Conservation (phyloP, 1,140 invertebrate genomes). For the Ridgeia piscesae region DNA sequence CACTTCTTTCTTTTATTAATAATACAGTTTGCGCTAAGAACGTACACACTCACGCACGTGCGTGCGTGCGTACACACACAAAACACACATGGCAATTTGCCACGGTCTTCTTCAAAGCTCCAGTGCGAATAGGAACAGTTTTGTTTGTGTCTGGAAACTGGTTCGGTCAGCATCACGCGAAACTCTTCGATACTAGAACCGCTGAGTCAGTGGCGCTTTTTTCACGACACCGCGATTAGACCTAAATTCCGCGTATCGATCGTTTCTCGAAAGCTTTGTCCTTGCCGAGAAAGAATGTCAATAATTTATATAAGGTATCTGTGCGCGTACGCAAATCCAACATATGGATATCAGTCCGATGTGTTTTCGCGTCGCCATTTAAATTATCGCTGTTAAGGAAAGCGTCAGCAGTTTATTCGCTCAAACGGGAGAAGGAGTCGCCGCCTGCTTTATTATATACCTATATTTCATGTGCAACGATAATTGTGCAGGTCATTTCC, state of each 20-base stretch:
- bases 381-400: not conserved
- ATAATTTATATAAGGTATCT: not conserved
- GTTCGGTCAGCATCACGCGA: not conserved
- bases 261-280: not conserved
- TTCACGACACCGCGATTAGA: not conserved
- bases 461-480: not conserved
- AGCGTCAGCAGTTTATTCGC: not conserved
- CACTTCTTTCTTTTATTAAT: not conserved
- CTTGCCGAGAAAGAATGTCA: not conserved
- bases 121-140: not conserved
- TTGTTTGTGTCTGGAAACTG: not conserved
- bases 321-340: not conserved
- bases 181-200: not conserved
- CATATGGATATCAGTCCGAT: not conserved
- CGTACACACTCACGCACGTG: not conserved
- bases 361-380: not conserved
- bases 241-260: not conserved
- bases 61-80: not conserved
- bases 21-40: not conserved
- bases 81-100: not conserved
- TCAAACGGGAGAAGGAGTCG: not conserved
- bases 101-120: not conserved
- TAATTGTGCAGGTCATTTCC: constrained; percentile 1
- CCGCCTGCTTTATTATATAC: not conserved
- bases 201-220: not conserved